phyloP scores from a whole-genome alignment of 1,140 invertebrate species.

The Rhopalosiphum padi region DNA sequence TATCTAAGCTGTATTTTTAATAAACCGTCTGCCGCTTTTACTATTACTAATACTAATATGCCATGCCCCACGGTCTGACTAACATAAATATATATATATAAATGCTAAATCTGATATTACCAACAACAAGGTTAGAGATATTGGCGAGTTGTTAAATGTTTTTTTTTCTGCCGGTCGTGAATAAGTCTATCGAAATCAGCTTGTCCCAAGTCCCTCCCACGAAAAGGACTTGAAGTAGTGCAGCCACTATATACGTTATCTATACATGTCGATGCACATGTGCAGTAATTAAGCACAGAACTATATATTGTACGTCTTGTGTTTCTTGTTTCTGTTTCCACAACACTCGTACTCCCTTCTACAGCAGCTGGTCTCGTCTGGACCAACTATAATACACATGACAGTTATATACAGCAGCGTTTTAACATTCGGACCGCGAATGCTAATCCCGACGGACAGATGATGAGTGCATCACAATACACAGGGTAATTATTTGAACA shows the following conservation, averaged over 20 bases:
- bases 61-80: too few species aligned
- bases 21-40: not conserved
- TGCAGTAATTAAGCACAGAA: not conserved
- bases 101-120: not conserved
- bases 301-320: not conserved
- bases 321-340: not conserved
- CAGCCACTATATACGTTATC: not conserved
- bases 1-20: not conserved
- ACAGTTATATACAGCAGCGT: not conserved
- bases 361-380: not conserved
- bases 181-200: not conserved
- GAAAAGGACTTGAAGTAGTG: not conserved
- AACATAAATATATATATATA: too few species aligned
- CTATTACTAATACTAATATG: not conserved
- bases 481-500: not conserved
- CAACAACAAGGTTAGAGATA: not conserved
- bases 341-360: accelerated
- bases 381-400: not conserved
- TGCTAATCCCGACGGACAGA: not conserved
- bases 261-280: not conserved
- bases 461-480: not conserved
- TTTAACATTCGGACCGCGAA: not conserved
- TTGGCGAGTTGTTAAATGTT: not conserved
- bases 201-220: not conserved
- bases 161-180: not conserved